Percentiles rank a stretch among this genome's conserved stretches.
phyloP scores from a whole-genome alignment of 2,888 invertebrate genomes.

The Apodemia hepburni region DNA sequence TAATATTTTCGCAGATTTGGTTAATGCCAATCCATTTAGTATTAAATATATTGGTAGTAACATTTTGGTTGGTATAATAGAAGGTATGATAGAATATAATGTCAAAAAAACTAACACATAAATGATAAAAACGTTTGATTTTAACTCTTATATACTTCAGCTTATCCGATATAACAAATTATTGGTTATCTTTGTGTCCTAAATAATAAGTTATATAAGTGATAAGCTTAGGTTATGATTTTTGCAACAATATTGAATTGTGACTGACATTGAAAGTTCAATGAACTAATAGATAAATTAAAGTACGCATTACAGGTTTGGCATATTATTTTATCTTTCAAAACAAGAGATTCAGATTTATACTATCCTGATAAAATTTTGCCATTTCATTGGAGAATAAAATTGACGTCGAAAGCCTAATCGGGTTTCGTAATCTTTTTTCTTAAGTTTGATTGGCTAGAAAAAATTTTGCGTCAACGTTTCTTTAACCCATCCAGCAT shows the following conservation, averaged over 20 bases:
- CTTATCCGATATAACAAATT: background rate
- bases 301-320: background rate
- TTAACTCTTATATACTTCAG: background rate
- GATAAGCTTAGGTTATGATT: slow-evolving; percentile 1
- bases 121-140: background rate
- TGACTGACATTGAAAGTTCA: slow-evolving; percentile 4
- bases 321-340: no score
- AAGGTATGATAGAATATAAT: no score
- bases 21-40: background rate
- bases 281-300: background rate
- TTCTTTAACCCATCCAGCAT: no score
- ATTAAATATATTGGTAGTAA: background rate
- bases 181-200: background rate
- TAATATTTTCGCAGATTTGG: slow-evolving; percentile 42
- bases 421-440: no score
- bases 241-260: background rate
- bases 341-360: no score
- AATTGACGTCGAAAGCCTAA: no score
- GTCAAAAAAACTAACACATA: background rate
- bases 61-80: background rate
- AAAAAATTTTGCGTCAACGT: no score
- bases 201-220: slow-evolving; percentile 9
- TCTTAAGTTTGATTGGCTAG: no score
- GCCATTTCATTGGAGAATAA: no score
- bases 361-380: no score